phyloP scores from a whole-genome alignment of 1,140 invertebrate genomes.

The Calliopsis andreniformis region DNA sequence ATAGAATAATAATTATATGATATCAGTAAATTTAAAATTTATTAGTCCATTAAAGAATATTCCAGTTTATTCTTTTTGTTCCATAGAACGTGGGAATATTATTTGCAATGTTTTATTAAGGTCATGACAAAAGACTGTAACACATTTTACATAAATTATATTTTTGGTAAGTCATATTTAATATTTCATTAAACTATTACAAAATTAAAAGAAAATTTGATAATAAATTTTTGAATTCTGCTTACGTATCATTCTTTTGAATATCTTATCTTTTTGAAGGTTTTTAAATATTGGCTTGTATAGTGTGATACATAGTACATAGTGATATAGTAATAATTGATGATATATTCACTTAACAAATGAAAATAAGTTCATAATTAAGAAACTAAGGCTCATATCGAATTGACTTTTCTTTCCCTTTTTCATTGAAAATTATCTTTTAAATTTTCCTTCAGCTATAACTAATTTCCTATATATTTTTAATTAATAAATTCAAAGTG shows the following conservation, averaged over 20 bases:
- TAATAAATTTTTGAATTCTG: neutral
- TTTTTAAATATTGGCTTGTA: neutral
- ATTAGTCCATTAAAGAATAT: neutral
- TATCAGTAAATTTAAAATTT: neutral
- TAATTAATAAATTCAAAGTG: too few species aligned
- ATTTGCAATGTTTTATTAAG: constrained; percentile 19
- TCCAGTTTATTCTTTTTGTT: constrained; percentile 15
- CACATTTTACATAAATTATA: constrained; percentile 13
- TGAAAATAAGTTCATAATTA: too few species aligned
- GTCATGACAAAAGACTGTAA: constrained; percentile 34
- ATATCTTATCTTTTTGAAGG: neutral
- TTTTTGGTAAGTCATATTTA: constrained; percentile 22
- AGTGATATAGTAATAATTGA: too few species aligned
- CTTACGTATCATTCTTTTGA: neutral
- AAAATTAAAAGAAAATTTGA: neutral
- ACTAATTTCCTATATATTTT: too few species aligned
- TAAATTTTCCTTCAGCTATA: too few species aligned
- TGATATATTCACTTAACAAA: too few species aligned
- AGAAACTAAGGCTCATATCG: too few species aligned
- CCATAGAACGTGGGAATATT: constrained; percentile 8
- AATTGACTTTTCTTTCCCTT: too few species aligned
- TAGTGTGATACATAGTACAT: too few species aligned
- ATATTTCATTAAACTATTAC: neutral
- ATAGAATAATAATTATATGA: too few species aligned
- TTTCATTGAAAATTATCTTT: too few species aligned